A percentile compares a stretch with the other conserved stretches of the same genome.
phyloP scores from a whole-genome alignment of 2,888 invertebrate genomes.

The Tenthredo amoena region DNA sequence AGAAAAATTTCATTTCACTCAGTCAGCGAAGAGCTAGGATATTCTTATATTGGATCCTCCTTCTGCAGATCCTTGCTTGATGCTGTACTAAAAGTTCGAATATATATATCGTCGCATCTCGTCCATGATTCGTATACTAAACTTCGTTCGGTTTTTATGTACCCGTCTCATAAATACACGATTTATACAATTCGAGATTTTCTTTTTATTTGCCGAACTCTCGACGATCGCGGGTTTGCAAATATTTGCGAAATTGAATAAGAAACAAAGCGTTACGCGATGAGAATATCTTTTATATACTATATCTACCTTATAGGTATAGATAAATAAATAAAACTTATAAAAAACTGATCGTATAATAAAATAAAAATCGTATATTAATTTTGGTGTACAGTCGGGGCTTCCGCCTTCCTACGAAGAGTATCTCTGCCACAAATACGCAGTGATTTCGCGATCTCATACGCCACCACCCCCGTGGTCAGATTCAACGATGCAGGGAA shows the following conservation, averaged over 20 bases:
- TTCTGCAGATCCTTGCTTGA: background rate
- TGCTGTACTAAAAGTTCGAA: background rate
- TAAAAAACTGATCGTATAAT: too few species aligned
- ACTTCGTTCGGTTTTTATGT: background rate
- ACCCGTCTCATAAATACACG: background rate
- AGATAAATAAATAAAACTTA: too few species aligned
- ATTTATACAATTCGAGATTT: background rate
- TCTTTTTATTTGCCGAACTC: background rate
- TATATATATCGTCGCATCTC: background rate
- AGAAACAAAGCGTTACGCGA: background rate
- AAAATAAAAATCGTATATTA: too few species aligned
- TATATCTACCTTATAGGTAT: too few species aligned
- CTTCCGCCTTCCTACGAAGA: slow-evolving; percentile 77
- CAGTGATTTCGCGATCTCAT: slow-evolving; percentile 73
- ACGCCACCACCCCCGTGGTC: slow-evolving; percentile 77
- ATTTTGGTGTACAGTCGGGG: slow-evolving; percentile 67
- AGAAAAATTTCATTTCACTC: slow-evolving; percentile 31
- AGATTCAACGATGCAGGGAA: slow-evolving; percentile 64
- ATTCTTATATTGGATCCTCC: slow-evolving; percentile 6
- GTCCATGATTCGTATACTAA: background rate
- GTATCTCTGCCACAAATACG: slow-evolving; percentile 72
- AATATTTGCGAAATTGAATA: background rate
- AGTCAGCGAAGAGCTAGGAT: background rate
- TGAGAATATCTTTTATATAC: background rate
- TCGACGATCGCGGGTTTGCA: background rate